Percentiles rank a stretch among this genome's conserved stretches.
Conservation (phyloP, 2,888 invertebrate genomes). For the Cynaeus angustus region DNA sequence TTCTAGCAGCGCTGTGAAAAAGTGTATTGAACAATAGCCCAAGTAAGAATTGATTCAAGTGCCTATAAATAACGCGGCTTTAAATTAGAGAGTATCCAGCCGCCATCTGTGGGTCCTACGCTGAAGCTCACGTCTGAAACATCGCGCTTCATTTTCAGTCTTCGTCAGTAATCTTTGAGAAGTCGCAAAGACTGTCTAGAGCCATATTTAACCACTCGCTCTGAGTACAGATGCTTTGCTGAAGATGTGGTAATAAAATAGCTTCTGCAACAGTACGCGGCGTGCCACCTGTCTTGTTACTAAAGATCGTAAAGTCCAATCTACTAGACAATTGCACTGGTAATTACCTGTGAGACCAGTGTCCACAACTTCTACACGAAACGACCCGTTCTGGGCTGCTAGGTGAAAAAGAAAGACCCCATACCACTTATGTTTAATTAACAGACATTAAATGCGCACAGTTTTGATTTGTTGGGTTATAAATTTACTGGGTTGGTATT, state of each 20-base stretch:
- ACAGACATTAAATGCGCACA: slow-evolving; percentile 10
- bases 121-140: background rate
- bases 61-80: slow-evolving; percentile 35
- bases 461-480: slow-evolving; percentile 15
- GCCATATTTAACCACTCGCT: slow-evolving; percentile 10
- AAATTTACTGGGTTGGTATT: slow-evolving; percentile 12
- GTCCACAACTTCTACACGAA: slow-evolving; percentile 22
- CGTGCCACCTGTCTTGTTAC: slow-evolving; percentile 48
- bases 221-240: background rate
- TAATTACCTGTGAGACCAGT: slow-evolving; percentile 40
- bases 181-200: slow-evolving; percentile 15
- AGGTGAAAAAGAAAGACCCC: slow-evolving; percentile 8
- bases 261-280: slow-evolving; percentile 28
- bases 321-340: slow-evolving; percentile 43
- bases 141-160: slow-evolving; percentile 6
- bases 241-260: slow-evolving; percentile 44
- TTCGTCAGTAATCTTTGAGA: slow-evolving; percentile 8
- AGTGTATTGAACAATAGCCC: slow-evolving; percentile 29
- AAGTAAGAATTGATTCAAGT: slow-evolving; percentile 33
- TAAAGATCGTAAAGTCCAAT: slow-evolving; percentile 45
- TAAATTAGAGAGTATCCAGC: slow-evolving; percentile 35
- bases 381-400: slow-evolving; percentile 1
- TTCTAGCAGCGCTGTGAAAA: background rate
- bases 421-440: slow-evolving; percentile 18
- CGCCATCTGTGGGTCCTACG: slow-evolving; percentile 43